phyloP scores from a whole-genome alignment of 2,113 vertebrate species.

The Chaetodon trifascialis region DNA sequence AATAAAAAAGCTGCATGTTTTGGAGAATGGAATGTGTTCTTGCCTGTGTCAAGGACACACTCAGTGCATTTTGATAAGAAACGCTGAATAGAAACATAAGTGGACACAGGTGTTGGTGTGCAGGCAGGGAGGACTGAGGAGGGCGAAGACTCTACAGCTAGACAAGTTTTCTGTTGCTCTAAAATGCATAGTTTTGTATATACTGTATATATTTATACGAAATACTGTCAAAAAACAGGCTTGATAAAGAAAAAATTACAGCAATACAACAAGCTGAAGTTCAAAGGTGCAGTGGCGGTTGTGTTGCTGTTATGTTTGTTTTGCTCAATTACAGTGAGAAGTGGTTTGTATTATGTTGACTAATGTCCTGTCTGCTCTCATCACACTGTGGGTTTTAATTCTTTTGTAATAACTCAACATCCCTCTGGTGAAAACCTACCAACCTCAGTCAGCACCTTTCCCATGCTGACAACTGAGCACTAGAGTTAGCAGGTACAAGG shows the following conservation, averaged over 20 bases:
- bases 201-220: not conserved
- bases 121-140: no score
- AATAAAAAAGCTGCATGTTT: no score
- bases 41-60: no score
- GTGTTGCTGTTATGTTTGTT: not conserved
- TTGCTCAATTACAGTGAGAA: not conserved
- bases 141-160: not conserved
- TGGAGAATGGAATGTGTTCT: no score
- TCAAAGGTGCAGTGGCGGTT: not conserved
- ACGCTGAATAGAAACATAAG: no score
- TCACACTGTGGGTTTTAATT: not conserved
- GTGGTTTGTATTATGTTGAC: not conserved
- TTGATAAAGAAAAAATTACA: not conserved
- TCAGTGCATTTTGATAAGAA: no score
- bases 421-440: not conserved
- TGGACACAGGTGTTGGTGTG: no score
- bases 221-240: not conserved
- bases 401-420: not conserved
- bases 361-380: constrained; percentile 2
- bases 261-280: not conserved
- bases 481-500: not conserved
- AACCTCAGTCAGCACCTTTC: not conserved
- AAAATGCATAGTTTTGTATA: not conserved
- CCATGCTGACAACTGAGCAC: not conserved
- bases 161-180: not conserved